Percentiles rank a stretch among this genome's conserved stretches.
These are phyloP conservation scores for Plestiodon gilberti DNA, from an alignment of 2,113 vertebrate species.

Conservation along the genomic window DNA sequence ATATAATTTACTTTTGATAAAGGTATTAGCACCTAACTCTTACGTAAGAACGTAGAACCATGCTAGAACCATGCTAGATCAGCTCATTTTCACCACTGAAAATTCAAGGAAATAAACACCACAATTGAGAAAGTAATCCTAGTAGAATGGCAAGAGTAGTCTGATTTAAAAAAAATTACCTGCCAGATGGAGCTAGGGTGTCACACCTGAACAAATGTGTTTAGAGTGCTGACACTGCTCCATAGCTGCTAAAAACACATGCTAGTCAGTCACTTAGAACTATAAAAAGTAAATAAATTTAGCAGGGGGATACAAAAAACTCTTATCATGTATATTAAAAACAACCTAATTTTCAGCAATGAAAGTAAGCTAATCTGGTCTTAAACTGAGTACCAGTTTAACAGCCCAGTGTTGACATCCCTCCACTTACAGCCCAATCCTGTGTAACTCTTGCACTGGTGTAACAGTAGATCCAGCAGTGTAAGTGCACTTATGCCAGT, in stretches of 20 bases:
- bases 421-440: no score
- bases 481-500: no score
- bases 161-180: neutral
- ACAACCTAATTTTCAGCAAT: neutral
- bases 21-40: neutral
- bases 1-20: neutral
- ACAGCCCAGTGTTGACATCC: no score
- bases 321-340: neutral
- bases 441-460: no score
- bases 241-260: neutral
- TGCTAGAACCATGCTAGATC: neutral
- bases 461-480: no score
- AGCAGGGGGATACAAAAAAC: neutral
- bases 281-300: constrained; percentile 14
- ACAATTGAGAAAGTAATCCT: neutral
- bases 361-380: no score
- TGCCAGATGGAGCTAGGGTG: neutral
- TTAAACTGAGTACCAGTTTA: no score
- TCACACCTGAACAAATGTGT: neutral
- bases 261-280: neutral
- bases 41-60: neutral
- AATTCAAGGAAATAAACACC: neutral
- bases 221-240: neutral
- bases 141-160: neutral
- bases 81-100: neutral